A percentile compares a stretch with the other conserved stretches of the same genome.
These are phyloP conservation scores for Drosophila maculinotata DNA, from an alignment of 2,888 invertebrate genomes.

Conservation along the genomic window DNA sequence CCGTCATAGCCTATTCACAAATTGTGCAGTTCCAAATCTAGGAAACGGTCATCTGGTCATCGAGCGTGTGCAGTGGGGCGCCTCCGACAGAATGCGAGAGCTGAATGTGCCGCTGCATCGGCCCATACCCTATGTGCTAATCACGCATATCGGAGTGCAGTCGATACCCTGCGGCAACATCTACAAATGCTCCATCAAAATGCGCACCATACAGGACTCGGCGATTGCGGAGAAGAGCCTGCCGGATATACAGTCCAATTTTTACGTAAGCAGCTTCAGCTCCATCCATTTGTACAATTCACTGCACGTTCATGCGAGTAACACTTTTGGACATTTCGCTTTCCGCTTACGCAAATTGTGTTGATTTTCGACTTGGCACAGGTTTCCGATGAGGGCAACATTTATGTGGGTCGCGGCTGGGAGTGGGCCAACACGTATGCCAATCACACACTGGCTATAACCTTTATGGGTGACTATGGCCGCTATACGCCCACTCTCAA, in stretches of 20 bases:
- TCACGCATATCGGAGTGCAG: slow-evolving; percentile 86
- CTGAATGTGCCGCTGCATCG: slow-evolving; percentile 74
- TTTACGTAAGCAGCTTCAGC: slow-evolving; percentile 80
- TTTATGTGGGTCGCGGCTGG: slow-evolving; percentile 87
- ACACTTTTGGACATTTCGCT: slow-evolving; percentile 38
- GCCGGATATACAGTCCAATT: slow-evolving; percentile 85
- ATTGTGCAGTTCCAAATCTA: slow-evolving; percentile 84
- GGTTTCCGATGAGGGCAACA: slow-evolving; percentile 87
- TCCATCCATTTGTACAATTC: slow-evolving; percentile 14
- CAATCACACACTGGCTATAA: slow-evolving; percentile 85
- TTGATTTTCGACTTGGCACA: slow-evolving; percentile 29
- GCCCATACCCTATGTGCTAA: slow-evolving; percentile 85
- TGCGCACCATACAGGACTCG: slow-evolving; percentile 85
- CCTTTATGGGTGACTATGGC: slow-evolving; percentile 86
- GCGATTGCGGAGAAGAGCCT: slow-evolving; percentile 84
- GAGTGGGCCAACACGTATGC: slow-evolving; percentile 86
- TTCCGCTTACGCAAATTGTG: slow-evolving; percentile 55
- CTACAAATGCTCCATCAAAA: slow-evolving; percentile 84
- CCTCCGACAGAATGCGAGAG: slow-evolving; percentile 69
- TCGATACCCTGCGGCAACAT: slow-evolving; percentile 84
- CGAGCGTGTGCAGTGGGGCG: slow-evolving; percentile 84
- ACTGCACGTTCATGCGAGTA: slow-evolving; percentile 47
- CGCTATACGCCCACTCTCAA: slow-evolving; percentile 83
- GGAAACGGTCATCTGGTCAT: slow-evolving; percentile 85
- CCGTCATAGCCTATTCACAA: slow-evolving; percentile 66